Conservation (phyloP, 2,888 invertebrate species). For the Thera britannica region DNA sequence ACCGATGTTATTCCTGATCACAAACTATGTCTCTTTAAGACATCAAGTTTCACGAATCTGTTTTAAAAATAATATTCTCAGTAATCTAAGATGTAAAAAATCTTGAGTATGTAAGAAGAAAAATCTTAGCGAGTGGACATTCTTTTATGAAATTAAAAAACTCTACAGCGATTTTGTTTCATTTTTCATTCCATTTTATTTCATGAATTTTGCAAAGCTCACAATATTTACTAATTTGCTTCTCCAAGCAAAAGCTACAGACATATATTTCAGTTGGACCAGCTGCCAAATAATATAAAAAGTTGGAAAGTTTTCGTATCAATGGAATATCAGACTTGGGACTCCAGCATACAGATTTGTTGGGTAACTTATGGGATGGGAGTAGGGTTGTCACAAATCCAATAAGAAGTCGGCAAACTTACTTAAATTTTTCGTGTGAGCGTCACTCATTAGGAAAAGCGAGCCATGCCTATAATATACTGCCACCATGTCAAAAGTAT, state of each 20-base stretch:
- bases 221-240: conserved; percentile 25
- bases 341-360: conserved; percentile 40
- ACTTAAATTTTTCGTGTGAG: neutral
- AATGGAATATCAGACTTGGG: conserved; percentile 40
- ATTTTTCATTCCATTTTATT: neutral
- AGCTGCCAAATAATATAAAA: conserved; percentile 44
- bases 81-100: no score
- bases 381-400: conserved; percentile 19
- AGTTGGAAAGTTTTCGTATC: conserved; percentile 42
- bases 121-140: no score
- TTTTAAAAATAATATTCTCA: no score
- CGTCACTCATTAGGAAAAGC: no score
- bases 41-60: no score
- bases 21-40: no score
- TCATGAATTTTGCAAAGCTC: neutral
- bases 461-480: no score
- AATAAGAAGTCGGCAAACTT: neutral
- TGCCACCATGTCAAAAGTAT: no score
- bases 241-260: conserved; percentile 12
- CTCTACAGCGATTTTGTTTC: neutral
- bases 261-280: conserved; percentile 22
- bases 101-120: no score
- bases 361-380: conserved; percentile 36
- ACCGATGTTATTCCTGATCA: no score
- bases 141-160: no score